These are phyloP conservation scores for Ceratosolen fusciceps DNA, from an alignment of 1,140 invertebrate species.

Conservation along the genomic window DNA sequence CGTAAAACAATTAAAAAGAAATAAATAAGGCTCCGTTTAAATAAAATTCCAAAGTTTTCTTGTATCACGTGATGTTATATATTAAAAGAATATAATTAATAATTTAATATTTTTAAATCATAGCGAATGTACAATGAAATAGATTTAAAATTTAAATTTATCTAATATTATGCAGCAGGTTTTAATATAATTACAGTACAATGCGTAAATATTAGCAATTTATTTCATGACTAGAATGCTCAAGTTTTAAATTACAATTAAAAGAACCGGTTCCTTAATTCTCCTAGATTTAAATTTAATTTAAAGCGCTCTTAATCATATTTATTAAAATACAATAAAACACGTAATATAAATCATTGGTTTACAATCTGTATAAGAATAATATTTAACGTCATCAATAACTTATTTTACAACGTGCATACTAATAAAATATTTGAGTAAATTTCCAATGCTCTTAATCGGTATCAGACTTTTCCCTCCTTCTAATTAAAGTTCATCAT, in stretches of 20 bases:
- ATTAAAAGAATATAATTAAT: not conserved
- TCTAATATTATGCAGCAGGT: not conserved
- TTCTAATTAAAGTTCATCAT: not conserved
- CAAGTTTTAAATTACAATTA: not conserved
- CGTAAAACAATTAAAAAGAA: no score
- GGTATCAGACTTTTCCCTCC: no score
- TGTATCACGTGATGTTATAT: not conserved
- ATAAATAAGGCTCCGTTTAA: no score
- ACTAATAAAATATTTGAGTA: not conserved
- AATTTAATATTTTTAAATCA: not conserved
- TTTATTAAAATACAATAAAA: not conserved
- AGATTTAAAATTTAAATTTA: not conserved
- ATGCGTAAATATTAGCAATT: not conserved
- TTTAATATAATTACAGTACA: not conserved
- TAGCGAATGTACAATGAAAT: not conserved
- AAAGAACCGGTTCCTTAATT: not conserved
- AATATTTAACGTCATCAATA: no score
- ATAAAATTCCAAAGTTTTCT: not conserved
- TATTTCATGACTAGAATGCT: not conserved
- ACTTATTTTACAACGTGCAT: no score
- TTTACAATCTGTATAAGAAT: no score
- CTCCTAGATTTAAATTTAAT: no score
- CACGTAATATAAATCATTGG: not conserved
- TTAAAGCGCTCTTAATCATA: not conserved
- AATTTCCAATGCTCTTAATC: not conserved